These are phyloP conservation scores for Temnothorax curvispinosus DNA, from an alignment of 1,140 invertebrate species.

Conservation along the genomic window DNA sequence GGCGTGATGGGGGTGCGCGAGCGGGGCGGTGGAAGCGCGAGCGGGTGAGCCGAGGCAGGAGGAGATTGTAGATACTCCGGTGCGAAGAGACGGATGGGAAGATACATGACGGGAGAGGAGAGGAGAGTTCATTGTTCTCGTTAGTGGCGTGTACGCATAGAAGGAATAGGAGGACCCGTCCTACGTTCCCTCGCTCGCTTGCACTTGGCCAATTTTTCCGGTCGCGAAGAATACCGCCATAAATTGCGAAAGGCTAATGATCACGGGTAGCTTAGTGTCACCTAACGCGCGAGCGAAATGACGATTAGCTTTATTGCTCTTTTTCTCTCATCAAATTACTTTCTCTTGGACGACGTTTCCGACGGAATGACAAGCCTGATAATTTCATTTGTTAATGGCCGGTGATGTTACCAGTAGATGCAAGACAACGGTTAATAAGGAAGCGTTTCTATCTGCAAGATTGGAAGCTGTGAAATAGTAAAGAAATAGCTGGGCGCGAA, in stretches of 20 bases:
- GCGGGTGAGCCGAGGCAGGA: conserved; percentile 45
- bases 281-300: neutral
- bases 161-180: conserved; percentile 52
- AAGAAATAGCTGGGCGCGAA: neutral
- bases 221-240: conserved; percentile 4
- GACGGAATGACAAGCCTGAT: conserved; percentile 5
- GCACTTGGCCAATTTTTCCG: conserved; percentile 18
- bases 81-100: conserved; percentile 60
- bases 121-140: conserved; percentile 68
- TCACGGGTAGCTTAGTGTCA: conserved; percentile 6
- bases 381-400: neutral
- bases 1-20: conserved; percentile 31
- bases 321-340: neutral
- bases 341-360: neutral
- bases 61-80: conserved; percentile 28
- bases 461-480: neutral
- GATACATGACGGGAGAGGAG: conserved; percentile 35
- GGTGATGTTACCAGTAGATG: neutral
- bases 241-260: conserved; percentile 50
- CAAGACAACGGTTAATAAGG: conserved; percentile 22
- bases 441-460: neutral
- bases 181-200: neutral
- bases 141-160: conserved; percentile 58
- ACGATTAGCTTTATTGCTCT: neutral
- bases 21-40: conserved; percentile 26